A percentile compares a stretch with the other conserved stretches of the same genome.
These are phyloP conservation scores for Drosophila anomalipes DNA, from an alignment of 2,888 invertebrate genomes.

Conservation along the genomic window DNA sequence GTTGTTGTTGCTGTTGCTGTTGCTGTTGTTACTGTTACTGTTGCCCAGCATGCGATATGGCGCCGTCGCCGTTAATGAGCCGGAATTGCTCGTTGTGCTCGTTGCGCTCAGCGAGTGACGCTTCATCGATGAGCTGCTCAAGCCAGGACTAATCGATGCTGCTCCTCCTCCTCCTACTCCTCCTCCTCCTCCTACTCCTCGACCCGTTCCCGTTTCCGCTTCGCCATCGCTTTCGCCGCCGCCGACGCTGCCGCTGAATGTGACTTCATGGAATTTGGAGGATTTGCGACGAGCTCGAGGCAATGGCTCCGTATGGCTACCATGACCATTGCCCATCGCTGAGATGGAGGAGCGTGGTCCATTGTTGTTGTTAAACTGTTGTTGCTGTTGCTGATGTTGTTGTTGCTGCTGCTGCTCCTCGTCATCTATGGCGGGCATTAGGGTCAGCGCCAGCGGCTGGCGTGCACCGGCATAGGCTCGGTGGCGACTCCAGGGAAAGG, in stretches of 20 bases:
- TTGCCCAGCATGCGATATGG: constrained; percentile 65
- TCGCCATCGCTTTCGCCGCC: constrained; percentile 77
- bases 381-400: neutral
- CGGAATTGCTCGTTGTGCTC: constrained; percentile 67
- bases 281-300: constrained; percentile 71
- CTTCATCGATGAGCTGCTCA: constrained; percentile 30
- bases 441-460: constrained; percentile 54
- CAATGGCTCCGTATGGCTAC: constrained; percentile 29
- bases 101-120: constrained; percentile 68
- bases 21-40: constrained; percentile 37
- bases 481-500: constrained; percentile 84
- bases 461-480: constrained; percentile 42
- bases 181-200: no score
- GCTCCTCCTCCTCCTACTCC: neutral
- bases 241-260: constrained; percentile 82
- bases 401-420: constrained; percentile 30
- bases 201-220: neutral
- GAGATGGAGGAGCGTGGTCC: constrained; percentile 58
- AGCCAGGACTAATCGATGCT: constrained; percentile 1
- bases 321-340: constrained; percentile 52
- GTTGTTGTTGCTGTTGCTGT: constrained; percentile 8
- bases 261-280: constrained; percentile 81
- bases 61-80: constrained; percentile 44
- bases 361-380: constrained; percentile 49
- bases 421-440: constrained; percentile 40